Evolutionary conservation across 1,140 invertebrate species (phyloP), one percentile per base, ranked within the genome.

Genomic region (Stegodyphus mimosarum): DNA sequence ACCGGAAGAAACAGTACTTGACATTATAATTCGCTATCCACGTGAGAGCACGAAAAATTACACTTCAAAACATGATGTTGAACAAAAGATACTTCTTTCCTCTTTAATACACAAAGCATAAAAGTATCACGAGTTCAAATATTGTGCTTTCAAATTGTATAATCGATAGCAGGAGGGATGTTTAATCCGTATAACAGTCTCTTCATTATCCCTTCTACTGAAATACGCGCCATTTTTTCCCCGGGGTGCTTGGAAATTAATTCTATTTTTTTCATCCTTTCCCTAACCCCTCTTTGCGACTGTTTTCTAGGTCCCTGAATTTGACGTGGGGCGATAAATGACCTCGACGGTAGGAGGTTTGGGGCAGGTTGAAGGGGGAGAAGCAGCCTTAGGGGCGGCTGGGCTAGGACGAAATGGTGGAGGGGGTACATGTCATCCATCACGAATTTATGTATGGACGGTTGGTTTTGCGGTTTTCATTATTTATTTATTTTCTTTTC

Each of bases 391-490:
- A 11, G 17, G 17, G 67, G 11, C 18, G 18, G 33, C 18, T 52
- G 74, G 18, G 33, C 53, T 76, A 50, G 49, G 60, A 78, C 11
- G 33, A 33, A 33, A 33, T 33, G 3, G 33, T 33, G 17, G 60
- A 48, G 74, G 64, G 63, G 49, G 63, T 13, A 64, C 10, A 66
- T 78, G 77, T 71, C 77, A 80, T 80, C 77, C 60, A 83, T 83
- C 71, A 83, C 55, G 17, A 74, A 66, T 83, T 83, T 83, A 72
- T 74, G 63, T 83, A 74, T 74, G 80, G 80, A 66, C 71, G 80
- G 80, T 74, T 83, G 80, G 60, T 83, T 83, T 74, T 83, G 80
- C 13, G 70, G 33, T 72, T 7, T 49, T 7, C 11, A 15, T 75
- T n/a, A 60, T 17, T 75, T 75, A 49, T 48, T 67, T 67, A 10